Evolutionary conservation across 2,797 vertebrate genomes (phyloP).

Genomic region (Artibeus jamaicensis): DNA sequence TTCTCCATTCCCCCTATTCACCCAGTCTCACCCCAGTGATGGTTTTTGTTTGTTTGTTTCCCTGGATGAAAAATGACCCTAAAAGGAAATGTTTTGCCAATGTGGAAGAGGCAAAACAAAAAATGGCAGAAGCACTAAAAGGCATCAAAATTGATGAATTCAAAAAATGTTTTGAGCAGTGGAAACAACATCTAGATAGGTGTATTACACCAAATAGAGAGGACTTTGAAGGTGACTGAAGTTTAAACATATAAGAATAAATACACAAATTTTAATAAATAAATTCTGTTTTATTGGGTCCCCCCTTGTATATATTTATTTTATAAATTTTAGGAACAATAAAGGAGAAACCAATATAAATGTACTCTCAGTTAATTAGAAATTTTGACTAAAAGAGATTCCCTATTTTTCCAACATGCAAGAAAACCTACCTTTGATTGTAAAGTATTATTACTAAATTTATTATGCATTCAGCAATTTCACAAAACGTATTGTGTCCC

Average conservation of each 20-base stretch:
- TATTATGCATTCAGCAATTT: not conserved
- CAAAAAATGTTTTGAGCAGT: not conserved
- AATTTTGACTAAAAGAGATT: not conserved
- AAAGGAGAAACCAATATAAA: not conserved
- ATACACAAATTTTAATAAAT: not conserved
- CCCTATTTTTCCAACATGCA: not conserved
- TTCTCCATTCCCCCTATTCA: not conserved
- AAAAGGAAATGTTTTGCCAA: not conserved
- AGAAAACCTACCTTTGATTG: not conserved
- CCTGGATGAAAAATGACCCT: not conserved
- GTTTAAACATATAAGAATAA: not conserved
- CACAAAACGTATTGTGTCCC: not conserved
- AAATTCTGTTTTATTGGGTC: not conserved
- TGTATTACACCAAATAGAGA: not conserved
- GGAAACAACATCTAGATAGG: not conserved
- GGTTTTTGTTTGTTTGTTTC: not conserved
- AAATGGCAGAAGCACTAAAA: not conserved
- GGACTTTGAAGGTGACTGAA: not conserved
- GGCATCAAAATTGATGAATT: not conserved
- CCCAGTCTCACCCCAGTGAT: not conserved
- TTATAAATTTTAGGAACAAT: not conserved
- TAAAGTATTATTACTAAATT: not conserved
- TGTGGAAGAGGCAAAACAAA: not conserved
- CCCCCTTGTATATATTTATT: not conserved
- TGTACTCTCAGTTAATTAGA: not conserved